Evolutionary conservation across 2,888 invertebrate species (phyloP), one percentile per base, ranked within the genome.

Genomic region (Buathra laborator): DNA sequence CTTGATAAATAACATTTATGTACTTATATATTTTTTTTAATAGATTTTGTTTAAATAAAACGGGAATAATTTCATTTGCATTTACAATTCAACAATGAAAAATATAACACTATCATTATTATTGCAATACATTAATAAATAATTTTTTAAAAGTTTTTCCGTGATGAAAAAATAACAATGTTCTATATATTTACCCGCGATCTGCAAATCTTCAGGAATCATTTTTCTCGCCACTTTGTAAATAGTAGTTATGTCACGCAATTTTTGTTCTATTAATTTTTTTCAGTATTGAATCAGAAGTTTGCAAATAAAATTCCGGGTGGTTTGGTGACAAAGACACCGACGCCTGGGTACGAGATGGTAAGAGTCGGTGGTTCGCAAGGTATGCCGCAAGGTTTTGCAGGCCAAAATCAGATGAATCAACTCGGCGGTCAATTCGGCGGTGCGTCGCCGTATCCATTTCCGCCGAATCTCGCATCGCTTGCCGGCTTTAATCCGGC

Each of bases 401-500:
- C 88, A 19, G 88, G 86, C 24, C 89, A 89, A 32, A 91, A 94
- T 86, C 95, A 95, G 85, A 93, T 95, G 90, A 92, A 90, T 86
- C 92, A 90, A 59, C 83, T 92, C 89, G 92, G 91, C 89, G 92
- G 91, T 64, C 91, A 92, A 89, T 88, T 87, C 16, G 87, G 88
- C 43, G 87, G 89, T 51, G 89, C 85, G 29, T 84, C 89, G 1
- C 87, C 87, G 37, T 87, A 86, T 24, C 88, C 87, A 32, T 92
- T 92, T 67, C 90, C 93, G 93, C 94, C 85, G 91, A 89, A 89
- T 75, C 85, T 92, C 43, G 87, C 90, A 74, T 88, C 94, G 59
- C 90, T 89, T 91, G 94, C 91, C 32, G 95, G 95, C 74, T 96
- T 95, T 94, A 96, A 95, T 95, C 96, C 97, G 92, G 97, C 97